Percentiles rank a stretch among this genome's conserved stretches.
These are phyloP conservation scores for Phaetusa simplex DNA, from an alignment of 2,113 vertebrate genomes.

Conservation along the genomic window DNA sequence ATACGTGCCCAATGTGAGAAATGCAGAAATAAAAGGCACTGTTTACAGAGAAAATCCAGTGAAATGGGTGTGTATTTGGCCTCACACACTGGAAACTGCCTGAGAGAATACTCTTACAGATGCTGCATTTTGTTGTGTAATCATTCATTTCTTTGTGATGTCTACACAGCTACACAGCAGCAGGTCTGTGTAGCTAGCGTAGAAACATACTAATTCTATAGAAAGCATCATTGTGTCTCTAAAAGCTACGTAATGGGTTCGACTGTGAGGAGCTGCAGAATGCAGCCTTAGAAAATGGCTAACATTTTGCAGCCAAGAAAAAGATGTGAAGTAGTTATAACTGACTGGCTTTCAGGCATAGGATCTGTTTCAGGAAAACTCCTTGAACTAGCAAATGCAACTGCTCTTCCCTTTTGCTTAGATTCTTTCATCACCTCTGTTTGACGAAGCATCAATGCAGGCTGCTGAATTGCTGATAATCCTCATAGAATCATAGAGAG, in stretches of 20 bases:
- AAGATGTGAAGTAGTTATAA: not conserved
- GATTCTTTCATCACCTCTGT: not conserved
- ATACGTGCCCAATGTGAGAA: not conserved
- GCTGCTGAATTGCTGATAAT: not conserved
- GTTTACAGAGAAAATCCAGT: not conserved
- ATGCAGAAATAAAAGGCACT: not conserved
- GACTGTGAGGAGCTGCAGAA: not conserved
- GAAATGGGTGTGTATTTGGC: not conserved
- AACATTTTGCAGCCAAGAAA: not conserved
- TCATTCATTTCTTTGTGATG: not conserved
- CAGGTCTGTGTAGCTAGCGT: not conserved
- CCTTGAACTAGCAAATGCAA: not conserved
- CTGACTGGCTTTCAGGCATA: not conserved
- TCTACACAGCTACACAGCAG: too few relatives aligned
- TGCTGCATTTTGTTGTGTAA: not conserved
- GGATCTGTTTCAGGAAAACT: not conserved
- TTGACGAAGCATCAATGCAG: not conserved
- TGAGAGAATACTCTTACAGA: not conserved
- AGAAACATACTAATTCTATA: not conserved
- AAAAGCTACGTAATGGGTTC: not conserved
- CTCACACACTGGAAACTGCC: not conserved
- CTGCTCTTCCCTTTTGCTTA: not conserved
- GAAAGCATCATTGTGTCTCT: not conserved
- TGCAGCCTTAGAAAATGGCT: not conserved
- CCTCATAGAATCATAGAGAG: not conserved